These are phyloP conservation scores for Pristis pectinata DNA, from an alignment of 2,797 vertebrate species.

Conservation along the genomic window DNA sequence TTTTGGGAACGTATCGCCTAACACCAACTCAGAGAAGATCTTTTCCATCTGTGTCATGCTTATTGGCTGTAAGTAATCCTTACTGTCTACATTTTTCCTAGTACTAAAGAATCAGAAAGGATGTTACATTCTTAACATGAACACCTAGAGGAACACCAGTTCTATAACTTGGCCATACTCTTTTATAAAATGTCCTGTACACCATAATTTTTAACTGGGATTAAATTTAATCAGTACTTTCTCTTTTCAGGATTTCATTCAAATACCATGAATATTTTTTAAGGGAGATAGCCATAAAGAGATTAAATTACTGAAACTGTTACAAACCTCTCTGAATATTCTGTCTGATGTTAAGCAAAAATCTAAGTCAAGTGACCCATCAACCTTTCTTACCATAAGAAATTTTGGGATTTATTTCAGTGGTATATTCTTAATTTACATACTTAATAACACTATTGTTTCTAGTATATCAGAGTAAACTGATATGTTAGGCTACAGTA, in stretches of 20 bases:
- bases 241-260: background rate
- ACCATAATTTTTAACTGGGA: background rate
- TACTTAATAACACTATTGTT: background rate
- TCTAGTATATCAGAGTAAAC: background rate
- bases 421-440: background rate
- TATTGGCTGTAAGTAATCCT: constrained; percentile 89
- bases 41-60: constrained; percentile 99
- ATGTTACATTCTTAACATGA: constrained; percentile 38
- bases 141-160: background rate
- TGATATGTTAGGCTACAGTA: background rate
- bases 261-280: background rate
- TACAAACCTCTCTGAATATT: background rate
- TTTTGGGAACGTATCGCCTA: constrained; percentile 97
- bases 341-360: background rate
- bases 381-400: background rate
- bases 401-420: background rate
- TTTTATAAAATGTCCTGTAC: background rate
- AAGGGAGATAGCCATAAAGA: background rate
- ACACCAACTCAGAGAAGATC: constrained; percentile 99
- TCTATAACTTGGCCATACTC: background rate
- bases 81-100: constrained; percentile 27
- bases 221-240: background rate
- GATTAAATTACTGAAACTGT: background rate
- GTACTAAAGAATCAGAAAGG: constrained; percentile 40
- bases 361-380: background rate